These are phyloP conservation scores for Agrilus cyanescens DNA, from an alignment of 2,888 invertebrate genomes.

Conservation along the genomic window DNA sequence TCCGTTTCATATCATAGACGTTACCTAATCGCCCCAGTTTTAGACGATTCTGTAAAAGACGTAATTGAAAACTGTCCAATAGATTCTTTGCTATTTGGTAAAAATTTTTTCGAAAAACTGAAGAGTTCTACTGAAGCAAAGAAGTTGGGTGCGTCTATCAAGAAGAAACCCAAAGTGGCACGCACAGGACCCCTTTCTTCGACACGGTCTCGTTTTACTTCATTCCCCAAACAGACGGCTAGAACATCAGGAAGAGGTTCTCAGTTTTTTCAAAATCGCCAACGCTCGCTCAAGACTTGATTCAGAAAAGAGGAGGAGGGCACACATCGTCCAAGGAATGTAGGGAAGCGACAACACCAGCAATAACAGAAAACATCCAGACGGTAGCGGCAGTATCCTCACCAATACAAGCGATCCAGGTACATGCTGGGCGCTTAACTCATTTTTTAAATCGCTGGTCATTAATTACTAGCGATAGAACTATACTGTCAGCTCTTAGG, in stretches of 20 bases:
- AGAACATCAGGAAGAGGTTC: too few relatives aligned
- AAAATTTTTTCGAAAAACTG: neutral
- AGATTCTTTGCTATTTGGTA: neutral
- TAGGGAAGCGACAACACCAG: too few relatives aligned
- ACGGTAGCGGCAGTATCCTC: constrained; percentile 3
- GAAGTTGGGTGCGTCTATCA: neutral
- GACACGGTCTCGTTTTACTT: too few relatives aligned
- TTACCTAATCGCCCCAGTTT: neutral
- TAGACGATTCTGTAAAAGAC: neutral
- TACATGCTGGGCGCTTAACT: constrained; percentile 8
- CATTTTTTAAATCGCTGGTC: constrained; percentile 7
- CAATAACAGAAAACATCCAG: too few relatives aligned
- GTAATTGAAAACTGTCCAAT: too few relatives aligned
- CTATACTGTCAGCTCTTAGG: neutral
- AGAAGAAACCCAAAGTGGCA: neutral
- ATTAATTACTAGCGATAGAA: constrained; percentile 1
- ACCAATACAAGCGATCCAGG: neutral
- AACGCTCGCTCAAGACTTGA: too few relatives aligned
- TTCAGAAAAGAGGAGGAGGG: constrained; percentile 1
- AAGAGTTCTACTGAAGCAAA: neutral
- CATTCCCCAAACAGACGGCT: too few relatives aligned
- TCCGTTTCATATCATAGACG: constrained; percentile 4
- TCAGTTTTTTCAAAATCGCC: too few relatives aligned
- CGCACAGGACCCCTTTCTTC: too few relatives aligned
- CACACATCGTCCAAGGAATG: too few relatives aligned